Percentiles rank a stretch among this genome's conserved stretches.
Conservation (phyloP, 2,888 invertebrate species). For the Rambutsinella grinnellia region DNA sequence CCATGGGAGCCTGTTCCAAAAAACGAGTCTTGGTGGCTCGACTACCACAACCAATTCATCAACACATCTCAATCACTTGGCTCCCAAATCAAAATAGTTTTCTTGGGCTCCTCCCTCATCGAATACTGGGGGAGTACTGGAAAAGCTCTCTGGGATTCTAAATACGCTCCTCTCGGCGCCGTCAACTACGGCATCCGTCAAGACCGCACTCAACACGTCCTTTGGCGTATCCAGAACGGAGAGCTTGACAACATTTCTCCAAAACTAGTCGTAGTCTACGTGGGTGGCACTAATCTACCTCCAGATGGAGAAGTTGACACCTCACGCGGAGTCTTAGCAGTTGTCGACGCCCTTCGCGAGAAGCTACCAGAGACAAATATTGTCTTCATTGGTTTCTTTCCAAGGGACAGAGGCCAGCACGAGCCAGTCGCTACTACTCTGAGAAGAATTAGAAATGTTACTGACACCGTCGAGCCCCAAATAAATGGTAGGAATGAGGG, state of each 20-base stretch:
- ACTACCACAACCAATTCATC: slow-evolving; percentile 35
- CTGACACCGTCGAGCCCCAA: too few species aligned
- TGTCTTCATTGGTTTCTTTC: slow-evolving; percentile 27
- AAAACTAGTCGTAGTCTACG: slow-evolving; percentile 71
- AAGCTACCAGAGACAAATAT: slow-evolving; percentile 36
- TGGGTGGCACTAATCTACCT: slow-evolving; percentile 39
- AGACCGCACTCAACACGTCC: slow-evolving; percentile 87
- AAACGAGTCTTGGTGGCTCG: slow-evolving; percentile 39
- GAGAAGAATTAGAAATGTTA: slow-evolving; percentile 35
- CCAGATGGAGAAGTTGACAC: slow-evolving; percentile 24
- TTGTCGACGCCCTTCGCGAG: slow-evolving; percentile 18
- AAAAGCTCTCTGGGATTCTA: slow-evolving; percentile 84
- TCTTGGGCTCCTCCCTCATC: slow-evolving; percentile 43
- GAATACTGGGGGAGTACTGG: slow-evolving; percentile 48
- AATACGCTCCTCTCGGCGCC: slow-evolving; percentile 91
- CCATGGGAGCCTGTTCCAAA: slow-evolving; percentile 47
- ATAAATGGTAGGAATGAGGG: slow-evolving; percentile 20
- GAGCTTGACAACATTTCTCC: slow-evolving; percentile 89
- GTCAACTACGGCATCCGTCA: slow-evolving; percentile 91
- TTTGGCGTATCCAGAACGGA: slow-evolving; percentile 91
- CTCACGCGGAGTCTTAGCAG: slow-evolving; percentile 28
- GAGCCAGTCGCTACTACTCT: slow-evolving; percentile 5
- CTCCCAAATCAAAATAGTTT: slow-evolving; percentile 40
- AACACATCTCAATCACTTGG: slow-evolving; percentile 19
- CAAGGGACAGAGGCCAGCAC: slow-evolving; percentile 31